Percentiles rank a stretch among this genome's conserved stretches.
These are phyloP conservation scores for Ypsolopha sequella DNA, from an alignment of 2,888 invertebrate species.

Conservation along the genomic window DNA sequence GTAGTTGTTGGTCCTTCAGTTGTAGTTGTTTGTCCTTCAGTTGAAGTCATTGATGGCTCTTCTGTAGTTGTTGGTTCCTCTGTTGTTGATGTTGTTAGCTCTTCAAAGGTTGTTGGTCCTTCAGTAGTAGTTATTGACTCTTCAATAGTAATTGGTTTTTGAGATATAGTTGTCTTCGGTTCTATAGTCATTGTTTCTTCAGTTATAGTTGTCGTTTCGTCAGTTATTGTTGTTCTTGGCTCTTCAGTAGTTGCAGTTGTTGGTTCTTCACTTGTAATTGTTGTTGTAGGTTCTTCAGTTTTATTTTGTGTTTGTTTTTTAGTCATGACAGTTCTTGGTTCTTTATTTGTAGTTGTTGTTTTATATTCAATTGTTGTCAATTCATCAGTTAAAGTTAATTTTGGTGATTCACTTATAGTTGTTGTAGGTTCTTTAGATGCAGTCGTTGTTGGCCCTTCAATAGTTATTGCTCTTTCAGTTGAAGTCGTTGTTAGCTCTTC, in stretches of 20 bases:
- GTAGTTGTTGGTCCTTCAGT: too few species aligned
- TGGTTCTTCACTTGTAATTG: too few species aligned
- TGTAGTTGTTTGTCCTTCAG: too few species aligned
- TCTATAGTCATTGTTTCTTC: background rate
- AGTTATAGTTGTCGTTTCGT: too few species aligned
- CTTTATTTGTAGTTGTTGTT: too few species aligned
- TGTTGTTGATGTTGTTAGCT: background rate
- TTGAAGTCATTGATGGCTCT: background rate
- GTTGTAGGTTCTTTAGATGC: too few species aligned
- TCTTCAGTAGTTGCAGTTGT: background rate
- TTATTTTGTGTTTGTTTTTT: too few species aligned
- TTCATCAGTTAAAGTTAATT: background rate
- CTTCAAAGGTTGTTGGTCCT: background rate
- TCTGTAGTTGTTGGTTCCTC: background rate
- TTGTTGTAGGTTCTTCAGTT: too few species aligned
- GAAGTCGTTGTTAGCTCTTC: background rate
- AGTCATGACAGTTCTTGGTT: too few species aligned
- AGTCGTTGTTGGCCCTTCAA: too few species aligned
- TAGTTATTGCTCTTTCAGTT: background rate
- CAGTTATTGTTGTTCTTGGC: too few species aligned
- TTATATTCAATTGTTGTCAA: background rate
- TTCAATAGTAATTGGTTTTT: background rate
- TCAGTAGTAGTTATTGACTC: background rate
- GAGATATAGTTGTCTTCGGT: background rate
- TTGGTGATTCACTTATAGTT: background rate